phyloP scores from a whole-genome alignment of 1,140 invertebrate species.

The Atta cephalotes region DNA sequence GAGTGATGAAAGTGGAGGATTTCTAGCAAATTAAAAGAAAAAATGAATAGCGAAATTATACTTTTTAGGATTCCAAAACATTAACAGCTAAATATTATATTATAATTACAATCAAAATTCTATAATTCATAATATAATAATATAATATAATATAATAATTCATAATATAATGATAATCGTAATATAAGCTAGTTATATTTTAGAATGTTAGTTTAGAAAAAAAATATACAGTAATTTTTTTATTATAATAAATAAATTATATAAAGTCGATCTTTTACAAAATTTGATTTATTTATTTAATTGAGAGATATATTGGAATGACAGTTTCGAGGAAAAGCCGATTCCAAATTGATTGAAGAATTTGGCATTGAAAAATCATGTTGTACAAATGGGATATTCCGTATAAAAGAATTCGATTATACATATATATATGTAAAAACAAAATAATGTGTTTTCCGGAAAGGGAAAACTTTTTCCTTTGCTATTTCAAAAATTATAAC shows the following conservation, averaged over 20 bases:
- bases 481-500: background rate
- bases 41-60: background rate
- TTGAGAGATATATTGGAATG: background rate
- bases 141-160: too few species aligned
- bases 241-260: background rate
- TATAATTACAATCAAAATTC: too few species aligned
- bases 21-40: background rate
- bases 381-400: background rate
- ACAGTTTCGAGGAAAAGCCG: background rate
- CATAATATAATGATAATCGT: too few species aligned
- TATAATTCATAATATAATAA: too few species aligned
- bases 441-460: background rate
- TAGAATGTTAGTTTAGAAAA: background rate
- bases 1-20: background rate
- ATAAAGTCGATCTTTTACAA: background rate
- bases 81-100: too few species aligned
- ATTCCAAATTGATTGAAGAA: background rate
- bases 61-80: too few species aligned
- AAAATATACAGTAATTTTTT: background rate
- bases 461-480: background rate
- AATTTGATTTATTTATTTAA: background rate
- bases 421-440: constrained; percentile 5
- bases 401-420: constrained; percentile 25
- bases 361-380: constrained; percentile 18
- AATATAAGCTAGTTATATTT: too few species aligned